A percentile compares a stretch with the other conserved stretches of the same genome.
Conservation (phyloP, 2,888 invertebrate species). For the Coleophora flavipennella region DNA sequence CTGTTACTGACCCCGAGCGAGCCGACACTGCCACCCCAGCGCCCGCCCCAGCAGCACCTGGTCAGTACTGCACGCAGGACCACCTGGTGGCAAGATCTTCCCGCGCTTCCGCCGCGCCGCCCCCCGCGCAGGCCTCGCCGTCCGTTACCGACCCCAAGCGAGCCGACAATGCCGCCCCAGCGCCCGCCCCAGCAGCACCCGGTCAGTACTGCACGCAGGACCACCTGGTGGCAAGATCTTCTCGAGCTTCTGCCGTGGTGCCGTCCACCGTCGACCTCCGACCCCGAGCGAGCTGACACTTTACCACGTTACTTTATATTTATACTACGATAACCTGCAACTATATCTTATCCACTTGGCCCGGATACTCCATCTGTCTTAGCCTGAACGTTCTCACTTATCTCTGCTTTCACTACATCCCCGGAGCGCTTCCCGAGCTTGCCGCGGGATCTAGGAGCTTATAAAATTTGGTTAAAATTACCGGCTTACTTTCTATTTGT, state of each 20-base stretch:
- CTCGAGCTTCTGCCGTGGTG: conserved; percentile 88
- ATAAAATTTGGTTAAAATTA: too few relatives aligned
- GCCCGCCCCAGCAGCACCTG: conserved; percentile 96
- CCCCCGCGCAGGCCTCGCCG: conserved; percentile 27
- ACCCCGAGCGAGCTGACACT: conserved; percentile 73
- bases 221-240: conserved; percentile 98
- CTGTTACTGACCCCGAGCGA: conserved; percentile 66
- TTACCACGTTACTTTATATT: too few relatives aligned
- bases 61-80: conserved; percentile 92
- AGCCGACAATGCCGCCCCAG: conserved; percentile 44
- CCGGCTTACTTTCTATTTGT: too few relatives aligned
- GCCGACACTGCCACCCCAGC: conserved; percentile 96
- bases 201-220: conserved; percentile 89
- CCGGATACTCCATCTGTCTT: too few relatives aligned
- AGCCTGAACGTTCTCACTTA: too few relatives aligned
- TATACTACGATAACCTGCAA: too few relatives aligned
- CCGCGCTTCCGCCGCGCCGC: conserved; percentile 85
- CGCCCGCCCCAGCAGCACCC: conserved; percentile 32
- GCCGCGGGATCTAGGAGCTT: too few relatives aligned
- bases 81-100: conserved; percentile 98
- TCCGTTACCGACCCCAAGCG: conserved; percentile 35
- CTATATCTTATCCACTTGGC: too few relatives aligned
- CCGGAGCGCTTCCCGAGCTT: too few relatives aligned
- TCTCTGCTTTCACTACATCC: too few relatives aligned
- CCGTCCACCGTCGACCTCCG: conserved; percentile 60